These are phyloP conservation scores for Tanypteryx hageni DNA, from an alignment of 2,888 invertebrate species.

Conservation along the genomic window DNA sequence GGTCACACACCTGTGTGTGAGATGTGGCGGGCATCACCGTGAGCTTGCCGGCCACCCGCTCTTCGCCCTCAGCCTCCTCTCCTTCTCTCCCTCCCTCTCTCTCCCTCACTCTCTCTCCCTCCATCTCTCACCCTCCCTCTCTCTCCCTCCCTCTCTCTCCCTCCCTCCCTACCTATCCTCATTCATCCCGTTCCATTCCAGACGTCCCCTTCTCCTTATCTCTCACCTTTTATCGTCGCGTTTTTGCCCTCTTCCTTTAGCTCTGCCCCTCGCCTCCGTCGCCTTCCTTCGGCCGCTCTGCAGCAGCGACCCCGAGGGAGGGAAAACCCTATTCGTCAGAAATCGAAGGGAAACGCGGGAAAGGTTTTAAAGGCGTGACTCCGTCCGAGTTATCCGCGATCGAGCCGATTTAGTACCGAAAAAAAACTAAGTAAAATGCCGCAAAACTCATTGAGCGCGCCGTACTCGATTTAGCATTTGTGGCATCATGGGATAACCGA, in stretches of 20 bases:
- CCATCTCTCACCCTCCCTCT: neutral
- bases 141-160: neutral
- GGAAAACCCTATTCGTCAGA: neutral
- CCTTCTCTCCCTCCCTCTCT: neutral
- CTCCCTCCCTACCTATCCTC: neutral
- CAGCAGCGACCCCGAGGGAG: too few relatives aligned
- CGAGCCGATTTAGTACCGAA: neutral
- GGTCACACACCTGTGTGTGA: slow-evolving; percentile 59
- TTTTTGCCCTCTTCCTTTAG: neutral
- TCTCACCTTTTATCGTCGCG: slow-evolving; percentile 1
- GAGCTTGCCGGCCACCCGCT: slow-evolving; percentile 36
- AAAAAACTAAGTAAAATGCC: neutral
- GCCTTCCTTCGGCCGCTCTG: too few relatives aligned
- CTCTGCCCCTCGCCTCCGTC: neutral
- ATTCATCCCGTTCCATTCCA: too few relatives aligned
- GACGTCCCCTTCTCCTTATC: neutral
- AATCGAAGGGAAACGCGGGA: neutral
- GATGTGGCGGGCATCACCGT: slow-evolving; percentile 30
- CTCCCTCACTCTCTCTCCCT: neutral
- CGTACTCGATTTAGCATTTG: neutral
- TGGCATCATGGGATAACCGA: neutral
- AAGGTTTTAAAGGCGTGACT: neutral
- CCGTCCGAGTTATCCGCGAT: neutral
- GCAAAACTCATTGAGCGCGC: neutral
- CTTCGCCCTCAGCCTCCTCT: neutral